Evolutionary conservation across 2,797 vertebrate species (phyloP).

Genomic region (Tapirus indicus): DNA sequence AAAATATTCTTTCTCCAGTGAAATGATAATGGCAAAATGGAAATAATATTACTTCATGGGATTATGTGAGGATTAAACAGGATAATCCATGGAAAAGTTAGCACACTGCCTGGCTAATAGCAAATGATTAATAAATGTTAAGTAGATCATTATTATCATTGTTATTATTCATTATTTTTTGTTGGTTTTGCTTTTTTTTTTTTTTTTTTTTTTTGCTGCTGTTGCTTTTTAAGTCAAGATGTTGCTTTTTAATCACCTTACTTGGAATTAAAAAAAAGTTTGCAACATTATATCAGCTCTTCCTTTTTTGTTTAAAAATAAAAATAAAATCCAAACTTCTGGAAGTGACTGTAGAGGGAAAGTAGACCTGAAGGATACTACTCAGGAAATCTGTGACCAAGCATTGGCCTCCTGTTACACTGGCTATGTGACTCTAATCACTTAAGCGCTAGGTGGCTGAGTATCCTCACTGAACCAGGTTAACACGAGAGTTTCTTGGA

Average conservation of each 20-base stretch:
- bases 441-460: neutral
- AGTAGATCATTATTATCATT: neutral
- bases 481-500: neutral
- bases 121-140: slow-evolving; percentile 22
- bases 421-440: neutral
- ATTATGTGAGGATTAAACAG: slow-evolving; percentile 29
- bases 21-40: neutral
- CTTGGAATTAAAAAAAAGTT: neutral
- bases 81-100: neutral
- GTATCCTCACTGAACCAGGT: neutral
- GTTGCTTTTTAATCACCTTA: neutral
- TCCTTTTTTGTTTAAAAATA: slow-evolving; percentile 6
- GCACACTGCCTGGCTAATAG: neutral
- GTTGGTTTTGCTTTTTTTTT: neutral
- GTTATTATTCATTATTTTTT: neutral
- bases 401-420: neutral
- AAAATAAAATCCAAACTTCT: neutral
- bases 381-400: neutral
- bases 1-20: neutral
- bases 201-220: neutral
- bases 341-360: neutral
- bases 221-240: neutral
- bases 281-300: neutral
- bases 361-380: neutral
- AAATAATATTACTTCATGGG: neutral